These are phyloP conservation scores for Pseudomyrmex flavicornis DNA, from an alignment of 1,140 invertebrate genomes.

Conservation along the genomic window DNA sequence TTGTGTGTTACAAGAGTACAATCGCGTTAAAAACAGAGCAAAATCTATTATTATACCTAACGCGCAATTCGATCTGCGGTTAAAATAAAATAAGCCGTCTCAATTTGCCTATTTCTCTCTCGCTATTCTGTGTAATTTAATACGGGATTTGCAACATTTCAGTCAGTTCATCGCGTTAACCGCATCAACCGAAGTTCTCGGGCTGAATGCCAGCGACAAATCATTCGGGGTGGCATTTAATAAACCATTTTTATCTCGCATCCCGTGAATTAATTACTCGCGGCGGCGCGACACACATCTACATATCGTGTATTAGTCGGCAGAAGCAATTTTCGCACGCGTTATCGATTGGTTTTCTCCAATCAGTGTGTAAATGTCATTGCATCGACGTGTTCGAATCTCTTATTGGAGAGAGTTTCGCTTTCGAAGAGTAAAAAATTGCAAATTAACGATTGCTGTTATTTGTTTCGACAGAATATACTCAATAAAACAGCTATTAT, in stretches of 20 bases:
- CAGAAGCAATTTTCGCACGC: constrained; percentile 44
- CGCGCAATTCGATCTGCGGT: constrained; percentile 35
- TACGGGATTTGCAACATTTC: constrained; percentile 49
- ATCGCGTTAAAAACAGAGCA: constrained; percentile 36
- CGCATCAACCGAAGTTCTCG: constrained; percentile 57
- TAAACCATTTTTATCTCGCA: constrained; percentile 57
- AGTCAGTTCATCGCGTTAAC: constrained; percentile 59
- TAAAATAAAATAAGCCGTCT: constrained; percentile 59
- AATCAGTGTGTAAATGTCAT: constrained; percentile 43
- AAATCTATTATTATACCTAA: constrained; percentile 43
- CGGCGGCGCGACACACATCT: constrained; percentile 14
- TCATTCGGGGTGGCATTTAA: constrained; percentile 57
- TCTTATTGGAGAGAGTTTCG: constrained; percentile 8
- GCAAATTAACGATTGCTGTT: constrained; percentile 35
- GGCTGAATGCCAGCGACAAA: constrained; percentile 56
- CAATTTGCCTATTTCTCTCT: constrained; percentile 35
- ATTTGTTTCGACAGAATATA: constrained; percentile 32
- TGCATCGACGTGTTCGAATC: constrained; percentile 13
- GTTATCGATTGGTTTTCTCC: constrained; percentile 35
- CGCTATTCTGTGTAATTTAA: constrained; percentile 39
- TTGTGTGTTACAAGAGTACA: not conserved
- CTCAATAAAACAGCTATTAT: constrained; percentile 29
- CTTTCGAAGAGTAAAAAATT: constrained; percentile 20
- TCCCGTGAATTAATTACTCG: constrained; percentile 53
- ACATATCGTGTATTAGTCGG: constrained; percentile 39